Percentiles rank a stretch among this genome's conserved stretches.
phyloP scores from a whole-genome alignment of 2,797 vertebrate genomes.

The Onychomys arenicola region DNA sequence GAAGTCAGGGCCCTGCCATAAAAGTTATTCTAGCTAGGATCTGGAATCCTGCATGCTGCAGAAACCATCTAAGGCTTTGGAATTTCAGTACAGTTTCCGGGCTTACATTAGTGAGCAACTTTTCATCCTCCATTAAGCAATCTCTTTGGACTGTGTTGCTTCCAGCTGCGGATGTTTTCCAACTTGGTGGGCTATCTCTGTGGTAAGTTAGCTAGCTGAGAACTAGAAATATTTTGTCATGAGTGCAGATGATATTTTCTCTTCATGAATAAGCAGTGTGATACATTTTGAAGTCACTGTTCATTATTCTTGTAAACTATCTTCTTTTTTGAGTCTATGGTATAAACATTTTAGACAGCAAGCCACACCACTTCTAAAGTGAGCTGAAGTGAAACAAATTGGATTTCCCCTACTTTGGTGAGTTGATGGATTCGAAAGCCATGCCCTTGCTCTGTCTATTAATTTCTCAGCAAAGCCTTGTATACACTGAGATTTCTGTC shows the following conservation, averaged over 20 bases:
- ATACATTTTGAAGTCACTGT: neutral
- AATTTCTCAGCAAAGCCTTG: constrained; percentile 16
- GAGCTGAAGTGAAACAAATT: neutral
- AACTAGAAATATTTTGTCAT: constrained; percentile 32
- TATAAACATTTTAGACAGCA: constrained; percentile 35
- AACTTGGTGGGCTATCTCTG: neutral
- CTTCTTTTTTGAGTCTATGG: neutral
- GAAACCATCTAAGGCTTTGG: neutral
- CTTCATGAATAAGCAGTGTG: constrained; percentile 16
- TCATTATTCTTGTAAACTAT: neutral
- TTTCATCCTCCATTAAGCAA: neutral
- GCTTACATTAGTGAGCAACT: neutral
- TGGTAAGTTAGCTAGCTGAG: constrained; percentile 12
- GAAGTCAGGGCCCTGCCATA: neutral
- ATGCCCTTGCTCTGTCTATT: neutral
- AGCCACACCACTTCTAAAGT: neutral
- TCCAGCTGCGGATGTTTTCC: neutral
- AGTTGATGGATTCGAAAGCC: neutral
- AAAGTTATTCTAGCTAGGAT: neutral
- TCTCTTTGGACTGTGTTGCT: neutral
- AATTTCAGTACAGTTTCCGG: constrained; percentile 1
- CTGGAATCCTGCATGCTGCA: neutral
- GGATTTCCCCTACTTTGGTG: neutral
- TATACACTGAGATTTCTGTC: neutral
- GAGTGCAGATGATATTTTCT: neutral